Base-by-base conservation (phyloP, 1,140 invertebrate species). In the Centruroides vittatus region DNA sequence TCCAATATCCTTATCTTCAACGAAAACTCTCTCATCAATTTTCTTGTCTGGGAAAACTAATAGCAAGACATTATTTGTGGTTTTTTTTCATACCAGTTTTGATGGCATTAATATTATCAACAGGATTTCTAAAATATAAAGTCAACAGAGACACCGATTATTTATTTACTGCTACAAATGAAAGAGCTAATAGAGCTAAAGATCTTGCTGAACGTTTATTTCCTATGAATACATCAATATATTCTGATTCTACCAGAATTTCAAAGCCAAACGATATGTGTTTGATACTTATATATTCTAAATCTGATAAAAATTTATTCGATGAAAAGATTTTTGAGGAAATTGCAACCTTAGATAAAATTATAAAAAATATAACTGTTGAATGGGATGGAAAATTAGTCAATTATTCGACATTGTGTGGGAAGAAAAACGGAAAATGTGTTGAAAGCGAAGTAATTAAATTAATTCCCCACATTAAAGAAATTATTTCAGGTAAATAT, bases 141-240 rank as follows among this genome's bases (percentile, higher is more conserved):
- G 91, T 89, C 74, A 86, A 89, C 76, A 89, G 90, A 72, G 89
- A 93, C 74, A 89, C 89, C 1, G 89, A 93, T 71, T 93, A 91
- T 74, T 78, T 93, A 5, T 93, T 93, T 76, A 89, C 87, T n/a
- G 89, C 89, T 0, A 78, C 89, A 57, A 84, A 86, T 67, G 89
- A 88, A 0, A 84, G 84, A 58, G 86, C 71, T 4, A 72, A 71
- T 59, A 73, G 79, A 53, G 89, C 93, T 69, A 79, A 89, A 65
- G 79, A 82, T 35, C 80, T 91, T 57, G 85, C 89, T 36, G 89
- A 93, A 13, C 55, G 55, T 1, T 35, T 65, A 3, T 67, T 67
- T 48, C 66, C 66, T 10, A 66, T 65, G 57, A 67, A 67, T 46
- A 49, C 59, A 1, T 61, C 61, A 9, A 58, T 48, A 47, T 47